Evolutionary conservation across 2,113 vertebrate genomes (phyloP), one percentile per base, ranked within the genome.

Genomic region (Ornithorhynchus anatinus): DNA sequence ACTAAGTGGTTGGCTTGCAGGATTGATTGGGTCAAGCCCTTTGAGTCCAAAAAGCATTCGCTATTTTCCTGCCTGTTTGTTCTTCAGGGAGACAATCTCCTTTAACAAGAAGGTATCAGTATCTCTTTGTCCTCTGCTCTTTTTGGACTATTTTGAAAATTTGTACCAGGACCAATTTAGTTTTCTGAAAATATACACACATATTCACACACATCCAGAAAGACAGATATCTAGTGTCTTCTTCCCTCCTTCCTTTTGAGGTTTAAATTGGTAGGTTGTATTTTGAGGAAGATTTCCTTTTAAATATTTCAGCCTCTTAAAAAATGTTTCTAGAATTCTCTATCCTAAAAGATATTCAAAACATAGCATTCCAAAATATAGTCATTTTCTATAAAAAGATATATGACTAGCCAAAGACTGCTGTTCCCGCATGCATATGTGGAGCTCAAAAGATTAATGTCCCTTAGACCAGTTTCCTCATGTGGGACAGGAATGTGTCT

Each of bases 171-270:
- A 38, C 14, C 3, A 19, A 15, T 80, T 82, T 69, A 63, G 59
- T 59, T 75, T 63, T 42, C 65, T 59, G n/a, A n/a, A 68, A 75
- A 69, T 72, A 53, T 59, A 82, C 84, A 72, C 62, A 54, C 39
- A 32, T 65, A 52, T 56, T 63, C 43, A 45, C 23, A 77, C 59
- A 56, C 63, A 69, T 50, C 45, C 37, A 77, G 77, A 80, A 60
- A 69, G 47, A 69, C 45, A 69, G 80, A 80, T 67, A 51, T 59
- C 76, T 77, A 40, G 72, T 82, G 70, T 72, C 59, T 69, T 61
- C n/a, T n/a, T n/a, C n/a, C n/a, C n/a, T n/a, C n/a, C n/a, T n/a
- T n/a, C n/a, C n/a, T n/a, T n/a, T n/a, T n/a, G n/a, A n/a, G n/a
- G 58, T 48, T 69, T 44, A 77, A 80, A 82, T 80, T 60, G 67